Evolutionary conservation across 2,113 vertebrate genomes (phyloP), one percentile per base, ranked within the genome.

Genomic region (Thryonomys swinderianus): DNA sequence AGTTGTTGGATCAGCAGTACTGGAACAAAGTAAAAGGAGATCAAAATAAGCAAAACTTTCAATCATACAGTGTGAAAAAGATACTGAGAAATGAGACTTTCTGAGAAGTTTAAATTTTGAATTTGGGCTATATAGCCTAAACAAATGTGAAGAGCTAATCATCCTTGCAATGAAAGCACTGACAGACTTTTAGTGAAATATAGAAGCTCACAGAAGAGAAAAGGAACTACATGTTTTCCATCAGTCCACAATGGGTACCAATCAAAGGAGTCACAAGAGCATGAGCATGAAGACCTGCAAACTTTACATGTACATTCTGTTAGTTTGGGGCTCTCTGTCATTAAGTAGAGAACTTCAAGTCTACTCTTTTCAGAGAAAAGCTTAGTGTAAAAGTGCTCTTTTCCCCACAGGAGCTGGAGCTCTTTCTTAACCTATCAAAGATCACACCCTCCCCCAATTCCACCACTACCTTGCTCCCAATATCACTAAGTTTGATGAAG

Each of bases 1-100:
- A 88, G 23, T 25, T 88, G 95, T 62, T 82, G 53, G 74, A 62
- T 90, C 51, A 74, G 51, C 61, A 67, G 64, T 59, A 84, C 1
- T 85, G 30, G 42, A 30, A 74, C 55, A 90, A 87, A 87, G 25
- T 59, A 83, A 88, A 86, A 69, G 1, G 14, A 67, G 71, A 45
- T 48, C 42, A 94, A 93, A 93, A 86, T 42, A 55, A 84, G 53
- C 40, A 88, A 76, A 71, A 85, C 23, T 57, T 86, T 64, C 9
- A 79, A 14, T 25, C 40, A 82, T 2, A 37, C 11, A 48, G 37
- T 40, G 59, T 76, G 40, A 81, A 81, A 80, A 92, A 78, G 82
- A 90, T 32, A 71, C 16, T 14, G 59, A 69, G 27, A 53, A 86
- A 62, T 30, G 27, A 30, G 74, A 62, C 57, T 51, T 90, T 88